Conservation (phyloP, 2,113 vertebrate genomes). For the Alosa alosa region DNA sequence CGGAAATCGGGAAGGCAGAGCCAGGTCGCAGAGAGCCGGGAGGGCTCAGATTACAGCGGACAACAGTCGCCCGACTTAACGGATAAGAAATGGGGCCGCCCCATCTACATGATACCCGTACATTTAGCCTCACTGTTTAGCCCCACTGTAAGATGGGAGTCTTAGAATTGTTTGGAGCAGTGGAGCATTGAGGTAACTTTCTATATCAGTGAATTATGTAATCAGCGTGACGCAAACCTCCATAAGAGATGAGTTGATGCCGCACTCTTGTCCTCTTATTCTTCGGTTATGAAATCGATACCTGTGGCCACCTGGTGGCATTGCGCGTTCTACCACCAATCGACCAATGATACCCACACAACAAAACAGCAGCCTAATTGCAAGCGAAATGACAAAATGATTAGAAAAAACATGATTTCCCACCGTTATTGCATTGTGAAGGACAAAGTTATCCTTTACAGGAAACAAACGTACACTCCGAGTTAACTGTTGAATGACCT, state of each 20-base stretch:
- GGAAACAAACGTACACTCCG: not conserved
- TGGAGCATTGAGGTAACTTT: not conserved
- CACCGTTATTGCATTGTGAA: not conserved
- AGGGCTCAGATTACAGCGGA: not conserved
- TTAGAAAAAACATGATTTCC: not conserved
- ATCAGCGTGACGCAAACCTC: not conserved
- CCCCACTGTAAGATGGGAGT: not conserved
- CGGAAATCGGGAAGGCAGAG: constrained; percentile 5
- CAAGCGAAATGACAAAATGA: not conserved
- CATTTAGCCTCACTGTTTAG: not conserved
- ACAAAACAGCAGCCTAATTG: not conserved
- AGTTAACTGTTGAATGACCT: not conserved
- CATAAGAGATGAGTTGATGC: not conserved
- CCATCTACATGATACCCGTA: not conserved
- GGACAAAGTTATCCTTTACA: not conserved
- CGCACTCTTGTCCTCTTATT: not conserved
- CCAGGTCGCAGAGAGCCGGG: not conserved
- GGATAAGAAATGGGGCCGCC: not conserved
- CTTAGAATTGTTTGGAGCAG: not conserved
- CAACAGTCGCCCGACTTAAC: not conserved
- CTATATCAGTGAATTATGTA: constrained; percentile 5
- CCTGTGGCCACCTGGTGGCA: not conserved
- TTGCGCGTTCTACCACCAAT: not conserved
- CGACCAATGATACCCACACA: not conserved
- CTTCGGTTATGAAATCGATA: not conserved